phyloP scores from a whole-genome alignment of 2,797 vertebrate genomes.

The Trachops cirrhosus region DNA sequence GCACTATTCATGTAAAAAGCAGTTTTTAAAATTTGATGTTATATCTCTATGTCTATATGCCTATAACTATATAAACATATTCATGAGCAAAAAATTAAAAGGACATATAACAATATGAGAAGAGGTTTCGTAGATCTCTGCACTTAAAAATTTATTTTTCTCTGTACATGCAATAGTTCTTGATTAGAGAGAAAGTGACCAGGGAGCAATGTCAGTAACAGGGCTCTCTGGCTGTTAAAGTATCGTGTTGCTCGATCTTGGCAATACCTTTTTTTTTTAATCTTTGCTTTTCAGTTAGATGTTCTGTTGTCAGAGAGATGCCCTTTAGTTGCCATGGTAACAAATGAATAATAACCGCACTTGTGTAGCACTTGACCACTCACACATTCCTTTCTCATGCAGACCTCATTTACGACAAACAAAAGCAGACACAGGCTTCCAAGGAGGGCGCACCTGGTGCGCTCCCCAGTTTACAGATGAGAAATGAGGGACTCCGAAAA shows the following conservation, averaged over 20 bases:
- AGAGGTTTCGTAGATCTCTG: not conserved
- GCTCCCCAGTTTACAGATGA: not conserved
- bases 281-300: constrained; percentile 50
- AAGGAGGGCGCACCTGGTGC: not conserved
- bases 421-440: constrained; percentile 13
- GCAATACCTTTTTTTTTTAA: constrained; percentile 46
- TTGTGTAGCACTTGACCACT: constrained; percentile 52
- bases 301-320: constrained; percentile 73
- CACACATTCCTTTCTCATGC: constrained; percentile 56
- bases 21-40: not conserved
- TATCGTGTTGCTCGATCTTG: constrained; percentile 11
- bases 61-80: not conserved
- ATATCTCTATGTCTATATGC: not conserved
- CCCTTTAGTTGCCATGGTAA: constrained; percentile 76
- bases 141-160: not conserved
- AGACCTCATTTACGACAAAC: constrained; percentile 43
- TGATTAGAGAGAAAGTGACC: not conserved
- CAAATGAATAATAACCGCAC: constrained; percentile 72
- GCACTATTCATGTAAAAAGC: not conserved
- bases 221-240: not conserved
- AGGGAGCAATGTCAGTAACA: not conserved
- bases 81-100: not conserved
- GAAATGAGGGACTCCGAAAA: not conserved
- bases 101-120: not conserved
- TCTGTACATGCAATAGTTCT: not conserved